These are phyloP conservation scores for Sesamia nonagrioides DNA, from an alignment of 1,140 invertebrate species.

Conservation along the genomic window DNA sequence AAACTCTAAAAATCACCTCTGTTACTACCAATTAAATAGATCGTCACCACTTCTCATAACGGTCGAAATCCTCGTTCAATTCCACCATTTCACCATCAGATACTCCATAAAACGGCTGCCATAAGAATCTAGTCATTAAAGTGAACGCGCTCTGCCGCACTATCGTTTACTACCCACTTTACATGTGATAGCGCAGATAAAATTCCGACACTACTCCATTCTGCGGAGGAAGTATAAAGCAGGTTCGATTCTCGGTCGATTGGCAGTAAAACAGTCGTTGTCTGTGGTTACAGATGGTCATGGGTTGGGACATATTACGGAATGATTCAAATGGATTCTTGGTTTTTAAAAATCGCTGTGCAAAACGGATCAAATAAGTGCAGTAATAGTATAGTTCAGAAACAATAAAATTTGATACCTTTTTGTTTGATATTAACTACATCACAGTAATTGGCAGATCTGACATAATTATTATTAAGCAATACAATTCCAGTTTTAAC, in stretches of 20 bases:
- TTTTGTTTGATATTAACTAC: too few species aligned
- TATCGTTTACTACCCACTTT: conserved; percentile 20
- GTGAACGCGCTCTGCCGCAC: not conserved
- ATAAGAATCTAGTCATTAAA: conserved; percentile 23
- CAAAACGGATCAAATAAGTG: too few species aligned
- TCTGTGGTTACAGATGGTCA: not conserved
- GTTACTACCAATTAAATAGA: too few species aligned
- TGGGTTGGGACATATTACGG: too few species aligned
- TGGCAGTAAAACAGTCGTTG: not conserved
- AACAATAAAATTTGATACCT: too few species aligned
- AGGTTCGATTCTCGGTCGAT: conserved; percentile 6
- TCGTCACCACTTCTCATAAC: not conserved
- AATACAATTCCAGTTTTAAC: too few species aligned
- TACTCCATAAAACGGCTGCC: conserved; percentile 1
- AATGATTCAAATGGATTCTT: too few species aligned
- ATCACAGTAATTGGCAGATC: too few species aligned
- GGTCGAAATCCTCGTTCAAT: not conserved
- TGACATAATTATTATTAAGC: too few species aligned
- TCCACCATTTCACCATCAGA: not conserved
- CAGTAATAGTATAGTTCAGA: too few species aligned
- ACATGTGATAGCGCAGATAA: conserved; percentile 27
- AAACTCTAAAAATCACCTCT: too few species aligned
- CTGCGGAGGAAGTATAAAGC: conserved; percentile 12
- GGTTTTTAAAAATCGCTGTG: too few species aligned
- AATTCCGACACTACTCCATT: not conserved